These are phyloP conservation scores for Phodopus roborovskii DNA, from an alignment of 2,113 vertebrate genomes.

Conservation along the genomic window DNA sequence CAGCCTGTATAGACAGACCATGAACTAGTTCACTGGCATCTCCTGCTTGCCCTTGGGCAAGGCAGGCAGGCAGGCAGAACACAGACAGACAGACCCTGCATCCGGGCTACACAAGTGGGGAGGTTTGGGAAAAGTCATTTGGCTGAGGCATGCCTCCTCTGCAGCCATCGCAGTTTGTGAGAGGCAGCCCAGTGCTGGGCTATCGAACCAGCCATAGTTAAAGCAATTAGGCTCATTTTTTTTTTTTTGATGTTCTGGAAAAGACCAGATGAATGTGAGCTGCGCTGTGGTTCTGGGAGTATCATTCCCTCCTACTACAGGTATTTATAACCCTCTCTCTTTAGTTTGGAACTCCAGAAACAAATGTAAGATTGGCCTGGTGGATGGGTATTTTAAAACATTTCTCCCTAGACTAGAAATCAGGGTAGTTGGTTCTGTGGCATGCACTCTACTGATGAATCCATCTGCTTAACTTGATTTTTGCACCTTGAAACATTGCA, in stretches of 20 bases:
- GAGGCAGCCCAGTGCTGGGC: background rate
- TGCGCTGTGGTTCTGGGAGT: conserved; percentile 15
- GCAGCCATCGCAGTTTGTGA: background rate
- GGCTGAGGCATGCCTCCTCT: background rate
- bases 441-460: conserved; percentile 61
- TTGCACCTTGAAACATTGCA: conserved; percentile 69
- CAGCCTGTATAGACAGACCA: background rate
- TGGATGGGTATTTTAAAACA: conserved; percentile 36
- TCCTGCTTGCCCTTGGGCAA: background rate
- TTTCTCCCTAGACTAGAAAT: conserved; percentile 39
- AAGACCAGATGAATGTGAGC: background rate
- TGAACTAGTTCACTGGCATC: background rate
- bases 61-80: too few species aligned
- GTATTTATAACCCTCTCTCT: conserved; percentile 43
- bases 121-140: background rate
- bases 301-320: background rate
- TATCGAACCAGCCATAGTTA: background rate
- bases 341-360: background rate
- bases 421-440: conserved; percentile 38
- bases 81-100: rapidly evolving
- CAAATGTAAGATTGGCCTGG: conserved; percentile 46
- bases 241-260: conserved; percentile 29
- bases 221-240: conserved; percentile 27
- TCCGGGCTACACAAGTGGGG: rapidly evolving
- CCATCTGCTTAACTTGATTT: conserved; percentile 55